phyloP scores from a whole-genome alignment of 2,888 invertebrate species.

The Campoplex nolae region DNA sequence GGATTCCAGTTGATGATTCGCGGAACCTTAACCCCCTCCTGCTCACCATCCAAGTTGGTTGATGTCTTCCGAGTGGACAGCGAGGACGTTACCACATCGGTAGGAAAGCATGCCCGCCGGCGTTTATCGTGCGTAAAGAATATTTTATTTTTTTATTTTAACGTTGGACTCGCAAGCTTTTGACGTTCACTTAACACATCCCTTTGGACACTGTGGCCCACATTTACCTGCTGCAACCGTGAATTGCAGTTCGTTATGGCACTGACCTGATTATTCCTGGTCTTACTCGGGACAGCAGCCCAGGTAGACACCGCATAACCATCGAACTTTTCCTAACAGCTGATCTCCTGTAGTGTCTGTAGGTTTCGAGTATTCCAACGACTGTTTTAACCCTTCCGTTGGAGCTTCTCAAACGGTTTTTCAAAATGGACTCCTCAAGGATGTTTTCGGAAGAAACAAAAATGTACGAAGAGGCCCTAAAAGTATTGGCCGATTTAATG shows the following conservation, averaged over 20 bases:
- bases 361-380: conserved; percentile 35
- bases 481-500: neutral
- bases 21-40: conserved; percentile 47
- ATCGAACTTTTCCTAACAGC: conserved; percentile 39
- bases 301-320: conserved; percentile 60
- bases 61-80: conserved; percentile 53
- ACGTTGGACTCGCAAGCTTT: conserved; percentile 20
- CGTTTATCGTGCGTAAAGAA: conserved; percentile 73
- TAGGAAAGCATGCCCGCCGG: conserved; percentile 42
- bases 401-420: conserved; percentile 18
- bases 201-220: conserved; percentile 46
- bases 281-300: conserved; percentile 24
- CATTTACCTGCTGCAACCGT: conserved; percentile 65
- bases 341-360: conserved; percentile 23
- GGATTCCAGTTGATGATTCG: conserved; percentile 61
- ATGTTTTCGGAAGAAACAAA: neutral
- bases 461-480: neutral
- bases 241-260: conserved; percentile 21
- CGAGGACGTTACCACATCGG: conserved; percentile 25
- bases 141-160: conserved; percentile 35
- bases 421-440: conserved; percentile 37
- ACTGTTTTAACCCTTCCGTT: conserved; percentile 41
- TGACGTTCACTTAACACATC: conserved; percentile 37
- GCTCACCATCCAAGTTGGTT: neutral
- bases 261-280: conserved; percentile 72